These are phyloP conservation scores for Volucella bombylans DNA, from an alignment of 2,888 invertebrate genomes.

Conservation along the genomic window DNA sequence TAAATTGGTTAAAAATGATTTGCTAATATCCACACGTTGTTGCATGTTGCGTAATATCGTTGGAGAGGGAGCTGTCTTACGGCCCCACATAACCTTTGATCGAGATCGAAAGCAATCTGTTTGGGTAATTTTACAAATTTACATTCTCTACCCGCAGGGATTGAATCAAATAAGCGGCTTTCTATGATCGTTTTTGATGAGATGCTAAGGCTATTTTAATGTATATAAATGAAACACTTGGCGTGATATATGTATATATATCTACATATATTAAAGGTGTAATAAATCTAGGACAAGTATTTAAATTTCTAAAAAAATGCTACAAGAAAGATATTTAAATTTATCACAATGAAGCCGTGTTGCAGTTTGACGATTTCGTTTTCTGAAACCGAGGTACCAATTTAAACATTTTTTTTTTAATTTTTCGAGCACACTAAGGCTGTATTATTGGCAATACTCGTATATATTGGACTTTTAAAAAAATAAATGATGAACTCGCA, in stretches of 20 bases:
- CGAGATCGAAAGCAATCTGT: neutral
- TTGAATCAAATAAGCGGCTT: constrained; percentile 5
- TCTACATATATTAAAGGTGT: neutral
- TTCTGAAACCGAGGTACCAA: too few species aligned
- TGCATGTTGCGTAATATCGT: constrained; percentile 40
- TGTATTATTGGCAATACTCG: too few species aligned
- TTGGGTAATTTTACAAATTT: constrained; percentile 36
- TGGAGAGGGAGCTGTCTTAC: constrained; percentile 12
- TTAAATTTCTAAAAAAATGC: constrained; percentile 3
- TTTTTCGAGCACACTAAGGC: too few species aligned
- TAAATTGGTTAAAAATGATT: constrained; percentile 38
- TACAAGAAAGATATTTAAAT: too few species aligned
- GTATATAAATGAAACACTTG: constrained; percentile 7
- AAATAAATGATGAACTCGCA: too few species aligned
- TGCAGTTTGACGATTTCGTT: too few species aligned
- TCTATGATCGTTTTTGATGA: constrained; percentile 26
- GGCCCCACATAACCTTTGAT: constrained; percentile 16
- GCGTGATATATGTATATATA: neutral
- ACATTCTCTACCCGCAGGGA: constrained; percentile 28
- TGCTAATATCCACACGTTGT: constrained; percentile 51
- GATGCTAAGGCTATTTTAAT: constrained; percentile 11
- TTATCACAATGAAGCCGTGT: too few species aligned
- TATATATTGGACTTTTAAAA: too few species aligned
- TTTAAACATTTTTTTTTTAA: too few species aligned
- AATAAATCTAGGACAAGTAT: neutral